Conservation (phyloP, 53 echinoderm and acorn worm genomes). For the Echinometra lucunter region DNA sequence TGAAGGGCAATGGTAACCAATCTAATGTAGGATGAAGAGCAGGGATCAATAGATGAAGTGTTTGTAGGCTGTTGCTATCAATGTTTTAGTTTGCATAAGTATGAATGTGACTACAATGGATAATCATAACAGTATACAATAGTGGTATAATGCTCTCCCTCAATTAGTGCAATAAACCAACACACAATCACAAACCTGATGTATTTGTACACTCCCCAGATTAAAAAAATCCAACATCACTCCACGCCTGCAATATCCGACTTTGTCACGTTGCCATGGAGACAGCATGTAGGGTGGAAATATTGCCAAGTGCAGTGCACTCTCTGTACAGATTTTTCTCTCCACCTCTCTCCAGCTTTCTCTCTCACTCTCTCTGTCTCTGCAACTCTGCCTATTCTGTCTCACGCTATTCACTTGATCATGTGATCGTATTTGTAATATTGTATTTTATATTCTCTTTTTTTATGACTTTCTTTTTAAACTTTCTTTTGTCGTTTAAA, state of each 20-base stretch:
- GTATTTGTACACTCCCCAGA: not conserved
- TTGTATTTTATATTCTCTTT: too few species aligned
- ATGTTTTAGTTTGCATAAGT: not conserved
- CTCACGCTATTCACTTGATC: too few species aligned
- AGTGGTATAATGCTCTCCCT: not conserved
- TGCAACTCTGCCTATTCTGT: not conserved
- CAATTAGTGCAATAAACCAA: not conserved
- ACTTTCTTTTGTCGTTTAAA: too few species aligned
- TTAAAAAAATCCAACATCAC: conserved; percentile 40
- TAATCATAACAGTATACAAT: not conserved
- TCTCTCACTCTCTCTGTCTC: not conserved
- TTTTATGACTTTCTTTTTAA: too few species aligned
- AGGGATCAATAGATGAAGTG: not conserved
- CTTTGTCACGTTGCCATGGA: conserved; percentile 27
- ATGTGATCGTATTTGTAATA: too few species aligned
- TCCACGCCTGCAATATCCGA: conserved; percentile 8
- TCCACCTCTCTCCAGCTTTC: not conserved
- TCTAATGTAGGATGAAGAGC: not conserved
- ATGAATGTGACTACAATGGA: not conserved
- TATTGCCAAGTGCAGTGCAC: conserved; percentile 52
- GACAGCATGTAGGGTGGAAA: conserved; percentile 35
- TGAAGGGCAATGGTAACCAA: not conserved
- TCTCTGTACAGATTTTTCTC: not conserved
- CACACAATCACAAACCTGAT: not conserved
- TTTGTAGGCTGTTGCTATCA: not conserved